Percentiles rank a stretch among this genome's conserved stretches.
These are phyloP conservation scores for Lineus longissimus DNA, from an alignment of 1,140 invertebrate genomes.

Conservation along the genomic window DNA sequence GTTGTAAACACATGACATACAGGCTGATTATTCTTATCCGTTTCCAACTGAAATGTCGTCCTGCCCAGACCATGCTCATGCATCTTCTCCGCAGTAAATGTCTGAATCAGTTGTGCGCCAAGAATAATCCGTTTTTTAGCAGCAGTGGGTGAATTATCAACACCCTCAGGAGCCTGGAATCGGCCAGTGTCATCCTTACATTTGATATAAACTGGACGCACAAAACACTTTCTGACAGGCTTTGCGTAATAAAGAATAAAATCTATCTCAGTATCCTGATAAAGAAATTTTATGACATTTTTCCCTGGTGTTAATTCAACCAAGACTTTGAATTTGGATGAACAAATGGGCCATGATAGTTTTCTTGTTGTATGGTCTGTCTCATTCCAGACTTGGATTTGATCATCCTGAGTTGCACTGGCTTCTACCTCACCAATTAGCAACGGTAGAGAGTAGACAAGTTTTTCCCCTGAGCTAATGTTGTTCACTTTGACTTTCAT, in stretches of 20 bases:
- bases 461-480: constrained; percentile 32
- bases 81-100: constrained; percentile 83
- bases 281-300: constrained; percentile 38
- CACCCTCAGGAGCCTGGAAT: constrained; percentile 71
- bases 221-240: constrained; percentile 39
- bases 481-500: constrained; percentile 45
- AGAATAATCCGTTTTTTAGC: constrained; percentile 74
- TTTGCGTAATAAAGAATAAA: constrained; percentile 31
- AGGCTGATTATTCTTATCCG: constrained; percentile 58
- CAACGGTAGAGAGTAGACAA: constrained; percentile 41
- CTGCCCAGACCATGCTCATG: constrained; percentile 71
- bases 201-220: constrained; percentile 55
- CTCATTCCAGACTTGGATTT: constrained; percentile 31
- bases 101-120: constrained; percentile 76
- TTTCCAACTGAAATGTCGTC: constrained; percentile 74
- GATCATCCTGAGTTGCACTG: constrained; percentile 25
- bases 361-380: constrained; percentile 8
- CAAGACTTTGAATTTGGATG: constrained; percentile 46
- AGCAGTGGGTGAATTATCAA: constrained; percentile 68
- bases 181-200: constrained; percentile 64
- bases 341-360: constrained; percentile 42
- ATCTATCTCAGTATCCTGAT: constrained; percentile 29
- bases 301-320: constrained; percentile 38
- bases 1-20: constrained; percentile 60
- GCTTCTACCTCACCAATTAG: constrained; percentile 41